A percentile compares a stretch with the other conserved stretches of the same genome.
Evolutionary conservation across 2,797 vertebrate species (phyloP).

Genomic region (Peromyscus eremicus): DNA sequence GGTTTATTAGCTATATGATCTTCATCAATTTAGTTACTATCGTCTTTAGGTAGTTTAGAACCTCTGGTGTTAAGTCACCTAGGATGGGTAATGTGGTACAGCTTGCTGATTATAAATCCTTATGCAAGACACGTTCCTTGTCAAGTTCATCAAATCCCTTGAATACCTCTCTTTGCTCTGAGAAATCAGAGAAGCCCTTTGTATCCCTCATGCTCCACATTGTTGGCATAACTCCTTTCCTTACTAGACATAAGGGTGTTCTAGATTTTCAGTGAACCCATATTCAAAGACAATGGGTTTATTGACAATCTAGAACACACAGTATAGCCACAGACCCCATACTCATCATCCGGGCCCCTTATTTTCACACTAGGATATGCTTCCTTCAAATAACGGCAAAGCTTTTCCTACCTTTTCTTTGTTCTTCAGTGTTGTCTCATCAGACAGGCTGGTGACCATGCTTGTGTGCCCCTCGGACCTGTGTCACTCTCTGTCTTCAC

Average conservation of each 20-base stretch:
- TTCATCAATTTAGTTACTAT: background rate
- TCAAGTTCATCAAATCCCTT: background rate
- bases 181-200: background rate
- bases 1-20: conserved; percentile 4
- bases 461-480: background rate
- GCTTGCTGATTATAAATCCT: background rate
- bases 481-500: background rate
- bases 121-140: background rate
- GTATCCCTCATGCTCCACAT: background rate
- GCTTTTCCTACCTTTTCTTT: background rate
- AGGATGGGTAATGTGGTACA: background rate
- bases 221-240: background rate
- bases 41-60: background rate
- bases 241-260: background rate
- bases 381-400: background rate
- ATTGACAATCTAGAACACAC: background rate
- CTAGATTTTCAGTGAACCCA: background rate
- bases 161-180: background rate
- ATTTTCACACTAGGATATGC: background rate
- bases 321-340: background rate
- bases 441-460: background rate
- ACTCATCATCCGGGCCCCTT: background rate
- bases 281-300: background rate
- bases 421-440: background rate
- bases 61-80: background rate